Conservation (phyloP, 2,113 vertebrate genomes). For the Bombycilla garrulus region DNA sequence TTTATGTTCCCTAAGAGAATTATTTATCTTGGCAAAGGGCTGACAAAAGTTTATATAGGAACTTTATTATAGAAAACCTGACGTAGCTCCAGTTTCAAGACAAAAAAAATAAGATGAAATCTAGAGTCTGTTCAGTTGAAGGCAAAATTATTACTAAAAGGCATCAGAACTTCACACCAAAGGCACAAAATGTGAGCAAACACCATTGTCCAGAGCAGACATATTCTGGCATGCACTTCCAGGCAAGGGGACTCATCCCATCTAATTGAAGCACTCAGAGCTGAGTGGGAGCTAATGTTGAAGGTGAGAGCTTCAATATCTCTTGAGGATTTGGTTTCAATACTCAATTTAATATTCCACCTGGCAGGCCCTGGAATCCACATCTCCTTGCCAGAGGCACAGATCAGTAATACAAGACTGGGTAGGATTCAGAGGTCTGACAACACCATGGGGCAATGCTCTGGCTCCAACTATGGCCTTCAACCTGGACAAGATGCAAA, state of each 20-base stretch:
- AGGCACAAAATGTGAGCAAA: neutral
- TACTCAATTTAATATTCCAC: neutral
- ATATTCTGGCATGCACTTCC: neutral
- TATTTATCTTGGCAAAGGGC: slow-evolving; percentile 7
- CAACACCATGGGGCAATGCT: fast-evolving
- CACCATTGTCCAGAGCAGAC: neutral
- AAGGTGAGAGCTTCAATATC: neutral
- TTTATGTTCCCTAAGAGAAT: neutral
- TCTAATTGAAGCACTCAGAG: neutral
- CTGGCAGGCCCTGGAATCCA: neutral
- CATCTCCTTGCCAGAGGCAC: neutral
- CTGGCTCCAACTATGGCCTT: neutral
- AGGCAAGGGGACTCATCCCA: neutral
- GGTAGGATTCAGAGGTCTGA: neutral
- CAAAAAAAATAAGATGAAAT: neutral
- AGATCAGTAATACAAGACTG: neutral
- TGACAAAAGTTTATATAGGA: neutral
- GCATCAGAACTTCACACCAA: neutral
- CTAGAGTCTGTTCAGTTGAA: neutral
- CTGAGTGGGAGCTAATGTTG: neutral
- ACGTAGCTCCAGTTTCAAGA: neutral
- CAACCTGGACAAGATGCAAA: neutral
- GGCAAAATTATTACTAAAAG: neutral
- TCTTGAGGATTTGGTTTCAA: neutral
- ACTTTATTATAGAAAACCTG: neutral